These are phyloP conservation scores for Tethya wilhelma DNA, from an alignment of 37 sponge, comb jelly and placozoan species.

Conservation along the genomic window DNA sequence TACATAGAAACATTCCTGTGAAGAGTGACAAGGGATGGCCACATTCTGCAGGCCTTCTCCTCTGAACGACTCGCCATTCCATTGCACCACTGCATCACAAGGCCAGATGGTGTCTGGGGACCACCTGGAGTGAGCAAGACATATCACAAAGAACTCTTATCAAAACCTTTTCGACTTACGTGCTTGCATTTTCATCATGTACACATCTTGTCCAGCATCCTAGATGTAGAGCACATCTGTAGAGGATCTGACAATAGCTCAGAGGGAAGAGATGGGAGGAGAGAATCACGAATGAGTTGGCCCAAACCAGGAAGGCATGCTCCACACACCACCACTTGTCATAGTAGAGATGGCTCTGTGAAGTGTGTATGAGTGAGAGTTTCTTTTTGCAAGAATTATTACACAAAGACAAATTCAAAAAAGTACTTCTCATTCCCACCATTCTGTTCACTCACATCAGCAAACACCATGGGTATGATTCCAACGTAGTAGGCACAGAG, in stretches of 20 bases:
- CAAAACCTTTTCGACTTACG: conserved; percentile 15
- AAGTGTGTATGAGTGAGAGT: neutral
- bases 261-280: conserved; percentile 76
- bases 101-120: conserved; percentile 64
- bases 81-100: conserved; percentile 55
- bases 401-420: neutral
- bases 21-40: conserved; percentile 77
- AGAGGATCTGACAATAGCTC: conserved; percentile 66
- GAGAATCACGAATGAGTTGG: conserved; percentile 75
- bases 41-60: conserved; percentile 70
- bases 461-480: conserved; percentile 83
- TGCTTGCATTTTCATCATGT: conserved; percentile 11
- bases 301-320: conserved; percentile 77
- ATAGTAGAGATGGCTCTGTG: conserved; percentile 69
- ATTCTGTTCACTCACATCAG: conserved; percentile 54
- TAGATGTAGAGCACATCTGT: conserved; percentile 70
- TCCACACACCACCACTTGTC: conserved; percentile 87
- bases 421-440: neutral
- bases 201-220: conserved; percentile 73
- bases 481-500: conserved; percentile 85
- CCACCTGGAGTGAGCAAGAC: conserved; percentile 59
- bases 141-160: neutral
- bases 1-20: conserved; percentile 82
- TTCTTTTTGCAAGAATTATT: neutral
- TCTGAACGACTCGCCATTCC: conserved; percentile 67